Conservation (phyloP, 23 tunicate species). For the Botrylloides violaceus region DNA sequence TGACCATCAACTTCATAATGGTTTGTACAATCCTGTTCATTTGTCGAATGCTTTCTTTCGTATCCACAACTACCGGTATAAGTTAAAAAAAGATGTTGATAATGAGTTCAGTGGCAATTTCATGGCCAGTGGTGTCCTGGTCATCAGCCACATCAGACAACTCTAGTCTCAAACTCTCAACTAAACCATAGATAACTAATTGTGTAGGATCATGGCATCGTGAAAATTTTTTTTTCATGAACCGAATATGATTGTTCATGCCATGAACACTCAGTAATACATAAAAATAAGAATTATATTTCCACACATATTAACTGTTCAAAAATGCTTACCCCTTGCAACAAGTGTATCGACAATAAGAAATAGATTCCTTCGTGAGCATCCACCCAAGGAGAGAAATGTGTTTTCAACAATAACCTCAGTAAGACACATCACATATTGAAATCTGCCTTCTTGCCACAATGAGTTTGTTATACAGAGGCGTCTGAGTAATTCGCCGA, state of each 20-base stretch:
- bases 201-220: too few relatives aligned
- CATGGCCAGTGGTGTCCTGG: too few relatives aligned
- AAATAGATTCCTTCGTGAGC: slow-evolving; percentile 51
- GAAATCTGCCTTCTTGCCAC: slow-evolving; percentile 41
- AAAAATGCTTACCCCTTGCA: slow-evolving; percentile 60
- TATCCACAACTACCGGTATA: slow-evolving; percentile 1
- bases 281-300: too few relatives aligned
- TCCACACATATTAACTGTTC: too few relatives aligned
- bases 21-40: slow-evolving; percentile 16
- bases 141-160: too few relatives aligned
- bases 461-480: slow-evolving; percentile 60
- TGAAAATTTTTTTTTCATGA: too few relatives aligned
- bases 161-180: too few relatives aligned
- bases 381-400: slow-evolving; percentile 52
- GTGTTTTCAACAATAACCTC: slow-evolving; percentile 44
- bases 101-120: too few relatives aligned
- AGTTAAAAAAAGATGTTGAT: background rate
- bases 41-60: slow-evolving; percentile 25
- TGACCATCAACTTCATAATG: background rate
- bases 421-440: slow-evolving; percentile 61
- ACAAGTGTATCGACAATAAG: slow-evolving; percentile 43
- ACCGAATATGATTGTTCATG: too few relatives aligned
- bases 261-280: too few relatives aligned
- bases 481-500: slow-evolving; percentile 76
- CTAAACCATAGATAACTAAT: too few relatives aligned